Base-by-base conservation (phyloP, 2,113 vertebrate species). In the Proterorhinus semilunaris region DNA sequence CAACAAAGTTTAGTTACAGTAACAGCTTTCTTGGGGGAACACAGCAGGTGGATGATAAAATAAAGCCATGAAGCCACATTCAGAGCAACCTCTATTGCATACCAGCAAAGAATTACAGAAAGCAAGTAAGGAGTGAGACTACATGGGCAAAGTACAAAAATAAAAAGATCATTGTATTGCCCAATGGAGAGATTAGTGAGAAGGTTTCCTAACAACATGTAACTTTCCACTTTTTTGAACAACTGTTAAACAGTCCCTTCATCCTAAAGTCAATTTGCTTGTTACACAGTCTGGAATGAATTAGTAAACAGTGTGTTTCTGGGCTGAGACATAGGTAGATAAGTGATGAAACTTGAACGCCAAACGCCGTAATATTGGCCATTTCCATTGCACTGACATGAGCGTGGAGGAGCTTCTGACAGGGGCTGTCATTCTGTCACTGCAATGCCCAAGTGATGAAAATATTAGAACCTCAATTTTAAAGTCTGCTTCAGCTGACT, bases 301-400 rank as follows among this genome's bases (percentile, higher is more conserved):
- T 67, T 62, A 64, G 55, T 65, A 55, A 82, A 64, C 51, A 42
- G 69, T 8, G 58, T 48, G 49, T 62, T 57, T 63, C 42, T 62
- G 44, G 3, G 47, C 36, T 16, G 15, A 10, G 12, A 45, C 55
- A 57, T 15, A 81, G 67, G 75, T 61, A 77, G 80, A 55, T 75
- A 81, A 77, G 71, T 91, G 91, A 90, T 83, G 86, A 84, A 89
- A 91, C 81, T 75, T 82, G 74, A 67, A 82, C 82, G 62, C 43
- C 49, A 65, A 73, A 66, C 82, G 51, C 73, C 76, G 83, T 83
- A 87, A 89, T 81, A 75, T 51, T 43, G 62, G 77, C 62, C 50
- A 78, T 81, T 81, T 85, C 71, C 80, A 81, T 78, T 63, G 57
- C 65, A 69, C 63, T 72, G 81, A 75, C 82, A 16, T 78, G 73